Base-by-base conservation (phyloP, 2,113 vertebrate genomes). In the Euleptes europaea region DNA sequence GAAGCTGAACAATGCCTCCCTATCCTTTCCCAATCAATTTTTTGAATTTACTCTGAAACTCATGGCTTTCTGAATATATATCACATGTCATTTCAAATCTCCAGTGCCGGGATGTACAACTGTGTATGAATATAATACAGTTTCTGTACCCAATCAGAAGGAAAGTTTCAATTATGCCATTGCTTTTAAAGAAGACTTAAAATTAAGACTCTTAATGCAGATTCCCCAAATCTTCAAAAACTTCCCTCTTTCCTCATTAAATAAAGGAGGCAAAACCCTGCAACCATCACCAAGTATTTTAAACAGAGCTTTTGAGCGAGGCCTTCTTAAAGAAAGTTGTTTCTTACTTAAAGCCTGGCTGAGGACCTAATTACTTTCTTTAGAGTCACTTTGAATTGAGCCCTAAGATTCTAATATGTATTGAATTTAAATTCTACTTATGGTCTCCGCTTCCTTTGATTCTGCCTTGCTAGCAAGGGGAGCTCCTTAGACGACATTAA, bases 401-500 rank as follows among this genome's bases (percentile, higher is more conserved):
- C 86, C 67, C 72, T 89, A 86, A 84, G 65, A 88, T 90, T 94
- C 82, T 87, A 88, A 83, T 74, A 28, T 86, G 82, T 84, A 89
- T 88, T 91, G 85, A 93, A 93, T 94, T 94, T 91, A 91, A 94
- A 92, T 90, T 76, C 84, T 89, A 77, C 85, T 86, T 90, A 75
- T 13, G 80, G 90, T 60, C 88, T 93, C 92, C 85, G 83, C 83
- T 92, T 92, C 90, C 91, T 94, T 94, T 95, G 94, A 94, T 93
- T 94, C 91, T 92, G 88, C 47, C 78, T 91, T 83, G 88, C 82
- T 80, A 88, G 82, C 54, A 76, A 47, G 33, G 81, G 66, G 78
- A 86, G 79, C 83, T 88, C 81, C 91, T 91, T 91, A 88, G 57
- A 92, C 80, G 83, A 91, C 82, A 63, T 92, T 86, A 90, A 91